Conservation (phyloP, 1,140 invertebrate species). For the Magallana angulata region DNA sequence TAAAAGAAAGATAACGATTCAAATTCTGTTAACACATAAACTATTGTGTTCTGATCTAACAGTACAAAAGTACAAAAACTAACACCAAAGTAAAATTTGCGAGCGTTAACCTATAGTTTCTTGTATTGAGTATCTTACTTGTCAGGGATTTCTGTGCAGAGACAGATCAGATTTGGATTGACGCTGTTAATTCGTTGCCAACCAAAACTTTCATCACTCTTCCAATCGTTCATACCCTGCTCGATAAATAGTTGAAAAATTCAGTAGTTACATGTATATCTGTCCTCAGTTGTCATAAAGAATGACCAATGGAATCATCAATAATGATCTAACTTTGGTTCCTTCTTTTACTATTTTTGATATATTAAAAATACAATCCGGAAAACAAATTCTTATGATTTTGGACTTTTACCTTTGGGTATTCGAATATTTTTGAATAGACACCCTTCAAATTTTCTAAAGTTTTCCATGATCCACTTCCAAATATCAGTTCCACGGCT, state of each 20-base stretch:
- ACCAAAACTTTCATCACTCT: constrained; percentile 70
- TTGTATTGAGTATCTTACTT: constrained; percentile 9
- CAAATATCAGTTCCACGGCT: constrained; percentile 8
- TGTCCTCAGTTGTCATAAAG: too few relatives aligned
- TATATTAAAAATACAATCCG: too few relatives aligned
- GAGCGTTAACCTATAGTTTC: too few relatives aligned
- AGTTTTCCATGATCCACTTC: constrained; percentile 15
- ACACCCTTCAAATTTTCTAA: constrained; percentile 37
- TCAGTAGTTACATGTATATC: too few relatives aligned
- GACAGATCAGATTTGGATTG: constrained; percentile 32
- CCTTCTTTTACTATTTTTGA: too few relatives aligned
- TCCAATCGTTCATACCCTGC: constrained; percentile 57
- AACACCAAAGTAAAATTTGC: too few relatives aligned
- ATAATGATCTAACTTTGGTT: too few relatives aligned
- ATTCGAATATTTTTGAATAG: constrained; percentile 32
- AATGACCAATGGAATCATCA: too few relatives aligned
- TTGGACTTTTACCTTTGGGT: constrained; percentile 13
- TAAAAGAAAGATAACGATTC: too few relatives aligned
- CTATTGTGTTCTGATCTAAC: background rate
- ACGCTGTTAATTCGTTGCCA: constrained; percentile 70
- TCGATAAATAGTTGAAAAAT: background rate
- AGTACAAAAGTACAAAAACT: background rate
- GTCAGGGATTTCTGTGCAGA: constrained; percentile 40
- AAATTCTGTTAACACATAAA: background rate
- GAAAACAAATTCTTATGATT: too few relatives aligned